phyloP scores from a whole-genome alignment of 2,113 vertebrate species.

The Urocitellus parryii region DNA sequence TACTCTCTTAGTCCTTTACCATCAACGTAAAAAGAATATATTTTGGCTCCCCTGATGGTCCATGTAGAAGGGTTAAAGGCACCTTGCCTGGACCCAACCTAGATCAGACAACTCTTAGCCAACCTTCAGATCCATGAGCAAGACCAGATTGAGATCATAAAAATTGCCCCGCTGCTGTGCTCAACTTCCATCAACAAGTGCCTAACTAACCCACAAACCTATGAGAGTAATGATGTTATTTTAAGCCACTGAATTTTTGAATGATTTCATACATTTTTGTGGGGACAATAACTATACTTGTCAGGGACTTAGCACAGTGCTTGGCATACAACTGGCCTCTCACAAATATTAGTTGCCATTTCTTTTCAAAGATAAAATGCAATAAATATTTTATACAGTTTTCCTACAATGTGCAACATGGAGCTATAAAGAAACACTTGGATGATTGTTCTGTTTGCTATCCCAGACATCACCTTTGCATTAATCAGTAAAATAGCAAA shows the following conservation, averaged over 20 bases:
- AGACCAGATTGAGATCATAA: constrained; percentile 27
- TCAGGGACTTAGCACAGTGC: not conserved
- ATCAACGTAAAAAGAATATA: not conserved
- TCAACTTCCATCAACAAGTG: not conserved
- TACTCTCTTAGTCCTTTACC: not conserved
- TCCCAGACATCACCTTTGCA: not conserved
- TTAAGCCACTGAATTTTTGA: constrained; percentile 2
- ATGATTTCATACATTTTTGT: constrained; percentile 25
- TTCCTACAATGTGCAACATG: not conserved
- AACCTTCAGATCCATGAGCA: not conserved
- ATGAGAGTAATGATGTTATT: not conserved
- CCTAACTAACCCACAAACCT: not conserved
- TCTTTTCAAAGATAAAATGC: not conserved
- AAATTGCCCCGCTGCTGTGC: not conserved
- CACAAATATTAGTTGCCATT: constrained; percentile 13
- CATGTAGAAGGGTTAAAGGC: not conserved
- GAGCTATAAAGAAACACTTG: constrained; percentile 46
- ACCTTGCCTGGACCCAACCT: not conserved
- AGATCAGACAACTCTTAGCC: not conserved
- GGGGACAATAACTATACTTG: not conserved
- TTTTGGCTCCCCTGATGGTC: not conserved
- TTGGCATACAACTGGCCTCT: not conserved
- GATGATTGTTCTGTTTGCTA: constrained; percentile 38
- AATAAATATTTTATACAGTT: constrained; percentile 27
- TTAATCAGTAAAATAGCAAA: constrained; percentile 31